A percentile compares a stretch with the other conserved stretches of the same genome.
These are phyloP conservation scores for Phrynosoma blainvillii DNA, from an alignment of 2,113 vertebrate species.

Conservation along the genomic window DNA sequence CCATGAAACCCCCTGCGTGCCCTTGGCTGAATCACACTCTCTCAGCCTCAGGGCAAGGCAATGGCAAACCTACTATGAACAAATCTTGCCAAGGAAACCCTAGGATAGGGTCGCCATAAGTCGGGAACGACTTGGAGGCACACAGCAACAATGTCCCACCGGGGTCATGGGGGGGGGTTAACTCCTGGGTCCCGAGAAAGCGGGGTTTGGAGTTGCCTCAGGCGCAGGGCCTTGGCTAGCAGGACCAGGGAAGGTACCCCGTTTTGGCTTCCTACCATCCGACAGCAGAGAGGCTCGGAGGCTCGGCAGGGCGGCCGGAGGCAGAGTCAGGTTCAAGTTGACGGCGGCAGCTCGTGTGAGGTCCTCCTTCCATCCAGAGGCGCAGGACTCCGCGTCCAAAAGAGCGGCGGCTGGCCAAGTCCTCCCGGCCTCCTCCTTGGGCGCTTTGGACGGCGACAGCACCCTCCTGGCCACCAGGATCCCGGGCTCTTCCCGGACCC, in stretches of 20 bases:
- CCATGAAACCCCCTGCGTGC: too few relatives aligned
- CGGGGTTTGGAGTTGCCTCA: too few relatives aligned
- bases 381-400: conserved; percentile 77
- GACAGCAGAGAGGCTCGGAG: conserved; percentile 81
- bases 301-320: conserved; percentile 80
- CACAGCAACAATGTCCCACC: too few relatives aligned
- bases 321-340: conserved; percentile 84
- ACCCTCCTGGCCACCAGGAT: conserved; percentile 1
- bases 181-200: background rate
- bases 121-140: too few relatives aligned
- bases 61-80: too few relatives aligned
- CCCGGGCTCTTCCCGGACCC: conserved; percentile 68
- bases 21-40: too few relatives aligned
- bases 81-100: too few relatives aligned
- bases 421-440: conserved; percentile 79
- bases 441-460: conserved; percentile 62
- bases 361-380: conserved; percentile 77
- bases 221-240: background rate
- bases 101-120: too few relatives aligned
- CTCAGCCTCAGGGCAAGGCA: too few relatives aligned
- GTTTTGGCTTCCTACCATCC: conserved; percentile 35
- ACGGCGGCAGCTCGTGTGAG: conserved; percentile 78
- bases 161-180: background rate
- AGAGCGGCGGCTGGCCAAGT: conserved; percentile 74
- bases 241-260: background rate